A percentile compares a stretch with the other conserved stretches of the same genome.
Evolutionary conservation across 2,113 vertebrate genomes (phyloP).

Genomic region (Dicentrarchus labrax): DNA sequence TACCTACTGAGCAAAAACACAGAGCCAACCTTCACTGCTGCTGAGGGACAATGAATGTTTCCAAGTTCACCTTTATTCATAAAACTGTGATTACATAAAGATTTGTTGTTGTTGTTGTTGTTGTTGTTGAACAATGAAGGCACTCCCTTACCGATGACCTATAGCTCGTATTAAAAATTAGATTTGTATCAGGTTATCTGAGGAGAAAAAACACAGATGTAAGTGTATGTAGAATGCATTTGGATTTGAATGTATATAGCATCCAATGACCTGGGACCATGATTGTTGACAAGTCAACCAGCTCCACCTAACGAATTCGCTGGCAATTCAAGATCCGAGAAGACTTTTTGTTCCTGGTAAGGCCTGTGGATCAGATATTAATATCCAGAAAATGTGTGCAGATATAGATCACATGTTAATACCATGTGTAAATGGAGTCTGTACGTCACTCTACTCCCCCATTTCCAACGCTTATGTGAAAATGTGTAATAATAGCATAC

Average conservation of each 20-base stretch:
- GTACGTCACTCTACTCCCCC: not conserved
- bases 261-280: not conserved
- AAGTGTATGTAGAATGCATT: too few species aligned
- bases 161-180: not conserved
- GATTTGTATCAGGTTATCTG: not conserved
- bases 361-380: not conserved
- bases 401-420: not conserved
- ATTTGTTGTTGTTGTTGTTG: not conserved
- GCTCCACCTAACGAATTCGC: too few species aligned
- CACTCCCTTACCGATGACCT: not conserved
- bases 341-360: not conserved
- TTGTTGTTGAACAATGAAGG: not conserved
- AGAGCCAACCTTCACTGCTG: not conserved
- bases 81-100: not conserved
- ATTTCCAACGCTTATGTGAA: not conserved
- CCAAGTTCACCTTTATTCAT: not conserved
- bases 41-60: not conserved
- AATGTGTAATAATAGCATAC: not conserved
- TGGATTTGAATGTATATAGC: too few species aligned
- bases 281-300: too few species aligned
- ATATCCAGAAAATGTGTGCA: not conserved
- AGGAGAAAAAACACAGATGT: too few species aligned
- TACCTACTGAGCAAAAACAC: not conserved
- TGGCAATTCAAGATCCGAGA: not conserved
- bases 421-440: too few species aligned